Conservation (phyloP, 2,113 vertebrate genomes). For the Psilopsiagon aurifrons region DNA sequence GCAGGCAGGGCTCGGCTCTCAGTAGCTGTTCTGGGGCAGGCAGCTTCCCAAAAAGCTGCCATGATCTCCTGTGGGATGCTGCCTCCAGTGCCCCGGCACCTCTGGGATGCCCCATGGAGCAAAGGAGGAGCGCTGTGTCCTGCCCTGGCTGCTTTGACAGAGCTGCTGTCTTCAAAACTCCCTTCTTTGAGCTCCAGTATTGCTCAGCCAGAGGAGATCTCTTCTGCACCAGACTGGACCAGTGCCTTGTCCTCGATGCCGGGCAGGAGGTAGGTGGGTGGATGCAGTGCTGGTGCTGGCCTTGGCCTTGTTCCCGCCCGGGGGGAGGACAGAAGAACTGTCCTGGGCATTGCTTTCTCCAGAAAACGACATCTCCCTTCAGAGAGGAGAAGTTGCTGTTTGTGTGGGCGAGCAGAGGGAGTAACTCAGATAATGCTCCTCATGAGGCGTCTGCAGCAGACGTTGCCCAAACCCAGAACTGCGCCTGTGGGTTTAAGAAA, state of each 20-base stretch:
- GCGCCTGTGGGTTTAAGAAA: neutral
- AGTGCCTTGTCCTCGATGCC: fast-evolving
- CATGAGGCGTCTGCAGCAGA: neutral
- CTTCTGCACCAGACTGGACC: neutral
- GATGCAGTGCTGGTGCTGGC: neutral
- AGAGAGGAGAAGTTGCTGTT: neutral
- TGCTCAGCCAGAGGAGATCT: neutral
- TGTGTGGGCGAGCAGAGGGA: neutral
- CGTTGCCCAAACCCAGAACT: neutral
- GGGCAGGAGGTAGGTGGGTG: fast-evolving
- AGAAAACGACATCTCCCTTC: neutral
- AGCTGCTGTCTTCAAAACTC: neutral
- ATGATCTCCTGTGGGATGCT: fast-evolving
- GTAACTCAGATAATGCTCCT: fast-evolving
- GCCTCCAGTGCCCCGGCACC: neutral
- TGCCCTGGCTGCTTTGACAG: neutral
- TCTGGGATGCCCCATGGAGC: neutral
- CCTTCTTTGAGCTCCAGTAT: neutral
- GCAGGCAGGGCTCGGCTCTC: neutral
- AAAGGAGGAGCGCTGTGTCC: neutral
- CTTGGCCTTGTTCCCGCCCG: neutral
- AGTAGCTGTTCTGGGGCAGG: neutral
- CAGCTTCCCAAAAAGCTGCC: fast-evolving
- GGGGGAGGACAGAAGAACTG: neutral
- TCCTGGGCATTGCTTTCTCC: neutral